Evolutionary conservation across 2,888 invertebrate genomes (phyloP), one percentile per base, ranked within the genome.

Genomic region (Drosophila hamatofila): DNA sequence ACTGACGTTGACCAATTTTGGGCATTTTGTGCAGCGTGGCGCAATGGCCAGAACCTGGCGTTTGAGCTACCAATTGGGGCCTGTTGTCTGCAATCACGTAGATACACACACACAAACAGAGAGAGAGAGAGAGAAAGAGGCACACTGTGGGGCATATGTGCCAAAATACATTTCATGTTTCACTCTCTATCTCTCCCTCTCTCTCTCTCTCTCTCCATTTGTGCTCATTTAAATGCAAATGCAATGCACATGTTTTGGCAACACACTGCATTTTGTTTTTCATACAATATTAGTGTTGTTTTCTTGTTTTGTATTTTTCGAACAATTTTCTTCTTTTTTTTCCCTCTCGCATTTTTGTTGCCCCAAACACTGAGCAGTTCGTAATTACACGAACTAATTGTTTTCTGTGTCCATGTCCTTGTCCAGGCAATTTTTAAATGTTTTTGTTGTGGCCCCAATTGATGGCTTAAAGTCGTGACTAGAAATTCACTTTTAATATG

Each of bases 331-430:
- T 52, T 9, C 9, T 18, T 35, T 16, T 21, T 3, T 16, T 21
- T 41, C 18, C 23, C 8, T 14, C 6, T 21, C 18, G 27, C 11
- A 3, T 23, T 18, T 27, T 16, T 27, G n/a, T n/a, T 14, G 12
- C 5, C 11, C 44, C 21, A 35, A 35, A 25, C 54, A 18, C 35
- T 27, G 58, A 48, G 41, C 49, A 14, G 46, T 21, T 51, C 62
- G 64, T 80, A 80, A 80, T 83, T 80, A 83, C 80, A 76, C 63
- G 46, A 58, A 76, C 76, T 83, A 83, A 80, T 80, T 83, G 81
- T 72, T 76, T 77, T 52, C 48, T 14, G 42, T 56, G 52, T 11
- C 23, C 33, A 14, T 51, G 52, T 23, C 52, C 49, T 30, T 30
- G 49, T 49, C 14, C 18, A 18, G 49, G 30, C 51, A 51, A 49